Conservation (phyloP, 2,113 vertebrate genomes). For the Dipodomys merriami region DNA sequence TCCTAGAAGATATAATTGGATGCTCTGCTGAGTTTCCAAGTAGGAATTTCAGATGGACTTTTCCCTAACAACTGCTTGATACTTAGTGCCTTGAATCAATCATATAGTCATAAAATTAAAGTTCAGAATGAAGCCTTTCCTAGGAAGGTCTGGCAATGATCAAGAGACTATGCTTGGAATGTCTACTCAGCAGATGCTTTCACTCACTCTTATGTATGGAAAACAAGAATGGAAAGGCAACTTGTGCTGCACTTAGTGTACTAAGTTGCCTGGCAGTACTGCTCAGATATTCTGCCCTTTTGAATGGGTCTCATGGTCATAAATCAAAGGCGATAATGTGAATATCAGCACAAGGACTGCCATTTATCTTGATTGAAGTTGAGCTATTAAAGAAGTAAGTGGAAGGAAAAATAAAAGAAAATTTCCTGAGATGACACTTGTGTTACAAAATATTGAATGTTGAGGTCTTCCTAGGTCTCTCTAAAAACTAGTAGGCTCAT, state of each 20-base stretch:
- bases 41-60: constrained; percentile 47
- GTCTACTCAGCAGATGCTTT: constrained; percentile 53
- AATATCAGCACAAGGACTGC: constrained; percentile 7
- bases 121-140: constrained; percentile 30
- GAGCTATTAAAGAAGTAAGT: neutral
- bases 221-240: constrained; percentile 46
- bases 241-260: neutral
- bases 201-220: constrained; percentile 17
- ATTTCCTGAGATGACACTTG: constrained; percentile 3
- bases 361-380: constrained; percentile 10
- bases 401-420: constrained; percentile 44
- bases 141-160: constrained; percentile 61
- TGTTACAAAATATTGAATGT: constrained; percentile 27
- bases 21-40: neutral
- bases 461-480: constrained; percentile 4
- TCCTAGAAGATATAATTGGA: constrained; percentile 18
- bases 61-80: constrained; percentile 23
- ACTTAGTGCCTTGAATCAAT: neutral
- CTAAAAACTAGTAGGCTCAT: neutral
- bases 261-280: neutral
- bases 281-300: neutral
- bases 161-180: constrained; percentile 57
- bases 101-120: constrained; percentile 11
- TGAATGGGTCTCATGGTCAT: constrained; percentile 40
- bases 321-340: constrained; percentile 53